Evolutionary conservation across 2,888 invertebrate species (phyloP), one percentile per base, ranked within the genome.

Genomic region (Exephanes ischioxanthus): DNA sequence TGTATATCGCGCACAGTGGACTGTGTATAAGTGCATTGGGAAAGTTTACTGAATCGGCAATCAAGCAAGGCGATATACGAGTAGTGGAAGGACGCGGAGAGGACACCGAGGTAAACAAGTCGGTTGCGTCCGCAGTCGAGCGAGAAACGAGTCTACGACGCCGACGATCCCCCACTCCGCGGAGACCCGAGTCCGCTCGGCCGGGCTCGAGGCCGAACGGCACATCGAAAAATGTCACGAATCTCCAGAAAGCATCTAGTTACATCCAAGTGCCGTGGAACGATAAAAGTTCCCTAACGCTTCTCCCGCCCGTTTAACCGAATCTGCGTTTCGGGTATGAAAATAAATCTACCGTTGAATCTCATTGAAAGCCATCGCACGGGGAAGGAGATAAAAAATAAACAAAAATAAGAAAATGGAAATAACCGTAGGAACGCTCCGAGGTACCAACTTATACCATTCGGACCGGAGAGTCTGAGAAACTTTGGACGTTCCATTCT

Each of bases 31-130:
- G 83, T 79, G 75, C 51, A 76, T 55, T 55, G 51, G 58, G n/a
- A 80, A 80, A 84, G 76, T 84, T 84, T 63, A n/a, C 68, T 53
- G 84, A 84, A 84, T 77, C 84, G 80, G 77, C 80, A 84, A 84
- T 84, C 84, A 81, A 55, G 80, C 58, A 72, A 78, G 68, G 72
- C 77, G 84, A 84, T 81, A 68, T 63, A 53, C 76, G 61, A 76
- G 26, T 66, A 63, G 51, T 37, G 55, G 66, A 37, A 41, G 70
- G 26, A 71, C 66, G 26, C 51, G 19, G 37, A 41, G 14, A 41
- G 72, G 19, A 53, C 48, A 68, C 68, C 77, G 68, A 81, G 72
- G 80, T 77, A 84, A 84, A 81, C 84, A 84, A 80, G 80, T 84
- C 84, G 61, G 84, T 80, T 81, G 81, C 80, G 80, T 77, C 80